Base-by-base conservation (phyloP, 2,797 vertebrate genomes). In the Calcarius lapponicus region DNA sequence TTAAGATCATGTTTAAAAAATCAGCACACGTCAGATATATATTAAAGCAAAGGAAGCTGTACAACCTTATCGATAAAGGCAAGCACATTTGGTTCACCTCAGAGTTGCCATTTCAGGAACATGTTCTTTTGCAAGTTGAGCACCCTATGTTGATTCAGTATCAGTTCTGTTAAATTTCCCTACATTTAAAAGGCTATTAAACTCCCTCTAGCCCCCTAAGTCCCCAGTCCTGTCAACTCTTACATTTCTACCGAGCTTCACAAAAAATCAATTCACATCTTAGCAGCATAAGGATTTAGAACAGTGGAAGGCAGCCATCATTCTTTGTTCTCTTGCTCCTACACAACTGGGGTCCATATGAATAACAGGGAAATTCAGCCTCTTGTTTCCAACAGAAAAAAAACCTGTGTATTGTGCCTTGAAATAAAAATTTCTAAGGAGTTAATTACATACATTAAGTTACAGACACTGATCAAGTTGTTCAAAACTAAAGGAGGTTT, bases 31-130 rank as follows among this genome's bases (percentile, higher is more conserved):
- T 82, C 69, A 91, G 73, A 93, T 86, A 72, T 8, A 36, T 2
- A 66, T 88, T 92, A 96, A 95, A 97, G 95, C 93, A 93, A 88
- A 92, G 70, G 70, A 95, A 92, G 61, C 60, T 50, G 61, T 88
- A 88, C 61, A 86, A 38, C 76, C 74, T 84, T 69, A 53, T 64
- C 4, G 18, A 67, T 29, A 88, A 93, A 93, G 78, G 80, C 74
- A 64, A 85, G 61, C 71, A 71, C 73, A 73, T 87, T 92, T 87
- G 94, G 74, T 90, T 96, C 66, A 94, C 60, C 47, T 90, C 87
- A 2, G 25, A 91, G 67, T 2, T 79, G 66, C 67, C 66, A n/a
- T n/a, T 90, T 90, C 74, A 86, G 45, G 51, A 94, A 73, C 29
- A 4, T 3, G 36, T 7, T 84, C 36, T 86, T 79, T 34, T 86